These are phyloP conservation scores for Zelostemma sp. DNA, from an alignment of 1,140 invertebrate species.

Conservation along the genomic window DNA sequence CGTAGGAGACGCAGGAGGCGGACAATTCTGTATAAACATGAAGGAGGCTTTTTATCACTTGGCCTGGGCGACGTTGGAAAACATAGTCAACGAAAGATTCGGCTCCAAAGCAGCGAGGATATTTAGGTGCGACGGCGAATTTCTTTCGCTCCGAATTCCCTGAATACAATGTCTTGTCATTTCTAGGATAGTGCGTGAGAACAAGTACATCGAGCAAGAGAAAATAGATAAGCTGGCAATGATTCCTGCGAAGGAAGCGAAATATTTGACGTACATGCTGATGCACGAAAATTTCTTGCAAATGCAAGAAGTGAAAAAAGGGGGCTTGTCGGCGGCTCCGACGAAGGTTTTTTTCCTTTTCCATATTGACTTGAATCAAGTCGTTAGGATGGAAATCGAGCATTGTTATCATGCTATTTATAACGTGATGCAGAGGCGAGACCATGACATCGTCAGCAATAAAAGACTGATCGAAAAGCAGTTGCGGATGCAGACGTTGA, in stretches of 20 bases:
- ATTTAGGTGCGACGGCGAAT: slow-evolving; percentile 73
- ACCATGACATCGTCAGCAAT: slow-evolving; percentile 75
- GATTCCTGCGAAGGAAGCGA: slow-evolving; percentile 90
- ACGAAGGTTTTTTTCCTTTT: slow-evolving; percentile 83
- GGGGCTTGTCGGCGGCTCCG: slow-evolving; percentile 67
- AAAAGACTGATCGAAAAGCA: slow-evolving; percentile 88
- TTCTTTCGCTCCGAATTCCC: background rate
- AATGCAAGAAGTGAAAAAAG: slow-evolving; percentile 74
- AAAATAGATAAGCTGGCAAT: slow-evolving; percentile 89
- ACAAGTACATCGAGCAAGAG: slow-evolving; percentile 88
- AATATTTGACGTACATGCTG: slow-evolving; percentile 84
- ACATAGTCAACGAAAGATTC: slow-evolving; percentile 84
- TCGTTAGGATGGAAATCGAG: slow-evolving; percentile 80
- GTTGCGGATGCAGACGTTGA: slow-evolving; percentile 83
- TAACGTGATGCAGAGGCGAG: slow-evolving; percentile 76
- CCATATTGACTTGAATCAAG: slow-evolving; percentile 78
- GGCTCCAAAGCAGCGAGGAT: slow-evolving; percentile 88
- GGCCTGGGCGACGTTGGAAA: slow-evolving; percentile 79
- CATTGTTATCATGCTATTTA: slow-evolving; percentile 83
- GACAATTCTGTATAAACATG: slow-evolving; percentile 81
- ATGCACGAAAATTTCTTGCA: slow-evolving; percentile 86
- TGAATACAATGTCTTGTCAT: too few species aligned
- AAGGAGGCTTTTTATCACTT: slow-evolving; percentile 75
- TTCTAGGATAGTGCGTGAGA: slow-evolving; percentile 79
- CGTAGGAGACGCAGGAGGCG: slow-evolving; percentile 82